Conservation (phyloP, 2,888 invertebrate species). For the Eristalis tenax region DNA sequence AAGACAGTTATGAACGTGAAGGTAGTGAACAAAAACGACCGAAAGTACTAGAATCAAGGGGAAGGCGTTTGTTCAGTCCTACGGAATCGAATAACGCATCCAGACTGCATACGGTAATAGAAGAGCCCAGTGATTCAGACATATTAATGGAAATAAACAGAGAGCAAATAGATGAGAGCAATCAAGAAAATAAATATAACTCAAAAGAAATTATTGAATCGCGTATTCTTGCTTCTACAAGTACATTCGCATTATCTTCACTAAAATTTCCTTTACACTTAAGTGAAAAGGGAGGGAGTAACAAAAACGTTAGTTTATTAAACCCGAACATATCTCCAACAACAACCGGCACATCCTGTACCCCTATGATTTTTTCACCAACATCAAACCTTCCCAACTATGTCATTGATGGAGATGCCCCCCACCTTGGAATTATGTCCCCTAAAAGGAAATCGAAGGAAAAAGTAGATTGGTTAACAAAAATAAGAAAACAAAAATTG, state of each 20-base stretch:
- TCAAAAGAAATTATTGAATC: constrained; percentile 1
- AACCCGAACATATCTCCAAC: constrained; percentile 74
- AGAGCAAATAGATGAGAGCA: constrained; percentile 74
- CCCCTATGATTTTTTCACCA: constrained; percentile 82
- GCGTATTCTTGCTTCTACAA: constrained; percentile 37
- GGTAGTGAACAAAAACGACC: constrained; percentile 79
- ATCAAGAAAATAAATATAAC: constrained; percentile 74
- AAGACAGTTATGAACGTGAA: constrained; percentile 71
- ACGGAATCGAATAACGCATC: constrained; percentile 67
- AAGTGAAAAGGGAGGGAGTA: constrained; percentile 74
- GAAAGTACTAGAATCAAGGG: constrained; percentile 78
- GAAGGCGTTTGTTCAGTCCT: constrained; percentile 82
- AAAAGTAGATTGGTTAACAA: constrained; percentile 88
- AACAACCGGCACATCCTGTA: constrained; percentile 63
- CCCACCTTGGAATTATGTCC: constrained; percentile 86
- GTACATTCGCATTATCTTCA: constrained; percentile 41
- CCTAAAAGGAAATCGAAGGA: constrained; percentile 85
- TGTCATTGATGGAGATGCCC: constrained; percentile 89
- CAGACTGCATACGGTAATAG: not conserved
- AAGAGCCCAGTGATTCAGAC: constrained; percentile 5
- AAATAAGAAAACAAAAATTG: constrained; percentile 83
- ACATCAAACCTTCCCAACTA: constrained; percentile 89
- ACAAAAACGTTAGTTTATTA: constrained; percentile 62
- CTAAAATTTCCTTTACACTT: constrained; percentile 75
- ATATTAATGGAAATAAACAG: constrained; percentile 25